Conservation (phyloP, 2,888 invertebrate genomes). For the Brenthis daphne region DNA sequence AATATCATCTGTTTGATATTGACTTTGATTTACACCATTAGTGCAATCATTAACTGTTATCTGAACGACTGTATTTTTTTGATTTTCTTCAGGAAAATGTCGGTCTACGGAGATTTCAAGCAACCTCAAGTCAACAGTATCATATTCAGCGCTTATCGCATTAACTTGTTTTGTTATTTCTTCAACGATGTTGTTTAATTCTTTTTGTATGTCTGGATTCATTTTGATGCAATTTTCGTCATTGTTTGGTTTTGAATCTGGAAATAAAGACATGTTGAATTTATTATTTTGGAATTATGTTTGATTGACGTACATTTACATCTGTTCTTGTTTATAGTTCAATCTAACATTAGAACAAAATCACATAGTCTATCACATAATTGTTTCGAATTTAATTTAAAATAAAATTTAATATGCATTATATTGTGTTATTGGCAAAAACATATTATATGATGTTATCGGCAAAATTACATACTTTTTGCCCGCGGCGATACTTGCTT, state of each 20-base stretch:
- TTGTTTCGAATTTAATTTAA: too few relatives aligned
- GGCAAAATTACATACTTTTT: too few relatives aligned
- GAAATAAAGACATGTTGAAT: constrained; percentile 1
- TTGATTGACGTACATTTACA: too few relatives aligned
- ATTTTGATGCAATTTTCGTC: constrained; percentile 20
- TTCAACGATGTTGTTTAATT: constrained; percentile 16
- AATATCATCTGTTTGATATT: neutral
- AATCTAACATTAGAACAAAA: too few relatives aligned
- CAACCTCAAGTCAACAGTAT: constrained; percentile 20
- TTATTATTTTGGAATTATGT: neutral
- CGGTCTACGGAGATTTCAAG: constrained; percentile 16
- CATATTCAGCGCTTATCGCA: constrained; percentile 8
- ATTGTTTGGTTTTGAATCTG: constrained; percentile 6
- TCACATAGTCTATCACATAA: too few relatives aligned
- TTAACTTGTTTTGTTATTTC: constrained; percentile 15
- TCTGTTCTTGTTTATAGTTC: too few relatives aligned
- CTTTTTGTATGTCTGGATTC: constrained; percentile 3
- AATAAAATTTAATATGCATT: too few relatives aligned
- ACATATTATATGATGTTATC: too few relatives aligned
- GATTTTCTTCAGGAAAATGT: constrained; percentile 14
- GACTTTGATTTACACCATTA: neutral
- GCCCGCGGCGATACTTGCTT: too few relatives aligned
- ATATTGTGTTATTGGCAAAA: too few relatives aligned
- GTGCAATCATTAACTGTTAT: constrained; percentile 24
- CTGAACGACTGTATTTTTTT: constrained; percentile 17